Conservation (phyloP, 2,113 vertebrate species). For the Percina caprodes region DNA sequence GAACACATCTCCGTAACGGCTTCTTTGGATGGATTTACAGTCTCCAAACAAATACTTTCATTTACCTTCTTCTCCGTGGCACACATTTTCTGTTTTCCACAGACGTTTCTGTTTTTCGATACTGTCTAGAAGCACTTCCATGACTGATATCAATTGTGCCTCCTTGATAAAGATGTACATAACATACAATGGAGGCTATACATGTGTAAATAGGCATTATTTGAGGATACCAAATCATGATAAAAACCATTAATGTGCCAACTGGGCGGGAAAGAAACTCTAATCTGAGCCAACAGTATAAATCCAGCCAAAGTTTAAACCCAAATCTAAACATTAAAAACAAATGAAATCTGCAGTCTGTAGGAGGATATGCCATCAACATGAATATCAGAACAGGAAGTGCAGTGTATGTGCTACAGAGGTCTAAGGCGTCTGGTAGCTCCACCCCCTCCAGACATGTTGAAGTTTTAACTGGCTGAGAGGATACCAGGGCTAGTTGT, state of each 20-base stretch:
- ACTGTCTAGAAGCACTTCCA: background rate
- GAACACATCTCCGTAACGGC: background rate
- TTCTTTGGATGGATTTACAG: conserved; percentile 13
- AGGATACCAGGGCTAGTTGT: conserved; percentile 44
- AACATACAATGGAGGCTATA: conserved; percentile 5
- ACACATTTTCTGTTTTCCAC: background rate
- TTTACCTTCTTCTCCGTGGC: background rate
- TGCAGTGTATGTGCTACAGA: conserved; percentile 28
- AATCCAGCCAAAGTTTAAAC: conserved; percentile 33
- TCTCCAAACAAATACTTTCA: conserved; percentile 25
- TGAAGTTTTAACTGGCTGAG: conserved; percentile 45
- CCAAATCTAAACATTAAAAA: conserved; percentile 21
- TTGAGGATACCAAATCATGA: background rate
- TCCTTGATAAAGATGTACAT: background rate
- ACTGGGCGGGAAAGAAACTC: conserved; percentile 2
- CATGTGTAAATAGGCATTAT: conserved; percentile 5
- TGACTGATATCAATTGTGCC: conserved; percentile 3
- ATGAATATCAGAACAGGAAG: conserved; percentile 20
- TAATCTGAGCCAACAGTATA: conserved; percentile 6
- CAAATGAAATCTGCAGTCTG: conserved; percentile 28
- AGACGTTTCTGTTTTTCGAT: background rate
- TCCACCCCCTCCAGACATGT: conserved; percentile 35
- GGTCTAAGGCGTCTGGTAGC: conserved; percentile 69
- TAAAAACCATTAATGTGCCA: background rate
- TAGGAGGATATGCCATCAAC: background rate